Conservation (phyloP, 2,888 invertebrate species). For the Nephrocerus scutellatus region DNA sequence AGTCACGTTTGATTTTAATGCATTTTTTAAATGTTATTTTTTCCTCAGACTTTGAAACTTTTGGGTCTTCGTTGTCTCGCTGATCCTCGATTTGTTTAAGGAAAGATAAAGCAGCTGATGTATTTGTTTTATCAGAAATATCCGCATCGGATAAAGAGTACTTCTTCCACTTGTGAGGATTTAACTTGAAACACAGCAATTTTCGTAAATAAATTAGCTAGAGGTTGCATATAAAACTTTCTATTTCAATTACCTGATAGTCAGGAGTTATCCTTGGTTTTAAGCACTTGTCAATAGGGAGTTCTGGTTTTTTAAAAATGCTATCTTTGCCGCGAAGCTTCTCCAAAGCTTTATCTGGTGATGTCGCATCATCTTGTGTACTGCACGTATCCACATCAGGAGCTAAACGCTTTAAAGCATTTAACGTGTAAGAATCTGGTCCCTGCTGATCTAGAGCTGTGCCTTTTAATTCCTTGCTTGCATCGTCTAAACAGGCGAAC, state of each 20-base stretch:
- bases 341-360: constrained; percentile 26
- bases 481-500: constrained; percentile 61
- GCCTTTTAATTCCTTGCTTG: constrained; percentile 53
- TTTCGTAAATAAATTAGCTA: not conserved
- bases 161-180: constrained; percentile 76
- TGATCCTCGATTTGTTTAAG: constrained; percentile 61
- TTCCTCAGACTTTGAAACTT: constrained; percentile 19
- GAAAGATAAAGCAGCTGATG: constrained; percentile 70
- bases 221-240: not conserved
- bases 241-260: constrained; percentile 36
- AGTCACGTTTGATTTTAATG: constrained; percentile 32
- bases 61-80: constrained; percentile 34
- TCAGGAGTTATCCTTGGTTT: constrained; percentile 50
- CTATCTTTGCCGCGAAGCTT: constrained; percentile 56
- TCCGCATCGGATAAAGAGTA: constrained; percentile 77
- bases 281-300: constrained; percentile 55
- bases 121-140: constrained; percentile 72
- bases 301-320: constrained; percentile 69
- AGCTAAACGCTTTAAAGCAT: constrained; percentile 46
- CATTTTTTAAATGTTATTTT: constrained; percentile 46
- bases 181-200: constrained; percentile 48
- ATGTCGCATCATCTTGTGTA: constrained; percentile 12
- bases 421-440: constrained; percentile 26
- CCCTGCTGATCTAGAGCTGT: constrained; percentile 41
- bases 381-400: constrained; percentile 18